Base-by-base conservation (phyloP, 1,140 invertebrate species). In the Chironomus striatipennis region DNA sequence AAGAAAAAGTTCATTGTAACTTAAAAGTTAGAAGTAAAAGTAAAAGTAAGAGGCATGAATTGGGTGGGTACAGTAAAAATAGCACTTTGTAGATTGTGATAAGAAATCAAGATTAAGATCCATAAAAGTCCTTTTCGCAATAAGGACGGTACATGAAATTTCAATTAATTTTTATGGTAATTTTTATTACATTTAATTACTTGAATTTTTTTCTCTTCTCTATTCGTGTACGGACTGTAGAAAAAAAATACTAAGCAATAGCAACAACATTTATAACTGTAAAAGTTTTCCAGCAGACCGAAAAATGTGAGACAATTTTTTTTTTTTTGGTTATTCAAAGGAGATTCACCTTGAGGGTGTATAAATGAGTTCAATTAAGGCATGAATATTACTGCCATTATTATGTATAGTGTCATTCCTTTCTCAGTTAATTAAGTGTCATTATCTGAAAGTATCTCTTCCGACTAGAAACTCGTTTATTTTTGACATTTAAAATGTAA, bases 181-280 rank as follows among this genome's bases (percentile, higher is more conserved):
- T 57, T 57, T 57, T 57, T 57, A 57, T 57, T 57, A 57, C 47
- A 57, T 57, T 57, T 57, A 57, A 57, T 57, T 57, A 57, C 47
- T 57, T 10, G 12, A n/a, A 57, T n/a, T n/a, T 57, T 12, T 1
- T 57, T 0, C 47, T 57, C 15, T 57, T 10, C 47, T 15, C n/a
- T 15, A 5, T 47, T 5, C 43, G 1, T 57, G 24, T 34, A n/a
- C n/a, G 24, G 24, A 34, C 24, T 34, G 24, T 34, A 34, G 24
- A 34, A 5, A 5, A 34, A 34, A 34, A 34, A 34, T 2, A 34
- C 1, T 1, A 34, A 34, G 24, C 24, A 34, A 34, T 34, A 34
- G 24, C 24, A 34, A 34, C 24, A 34, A n/a, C n/a, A n/a, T n/a
- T n/a, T n/a, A n/a, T n/a, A n/a, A 34, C 24, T 34, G 24, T 34